Evolutionary conservation across 2,888 invertebrate genomes (phyloP).

Genomic region (Sturmia bella): DNA sequence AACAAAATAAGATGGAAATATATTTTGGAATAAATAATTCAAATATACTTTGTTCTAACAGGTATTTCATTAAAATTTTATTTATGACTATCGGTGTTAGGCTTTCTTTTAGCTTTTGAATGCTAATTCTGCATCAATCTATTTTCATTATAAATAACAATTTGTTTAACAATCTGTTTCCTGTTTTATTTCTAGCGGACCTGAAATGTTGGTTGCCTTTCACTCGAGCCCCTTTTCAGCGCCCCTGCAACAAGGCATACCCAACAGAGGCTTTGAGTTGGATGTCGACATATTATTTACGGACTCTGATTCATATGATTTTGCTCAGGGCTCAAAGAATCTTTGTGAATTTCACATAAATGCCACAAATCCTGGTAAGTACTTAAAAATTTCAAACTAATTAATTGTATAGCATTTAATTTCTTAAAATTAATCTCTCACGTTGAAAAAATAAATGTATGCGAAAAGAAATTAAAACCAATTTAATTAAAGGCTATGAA

Average conservation of each 20-base stretch:
- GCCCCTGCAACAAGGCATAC: constrained; percentile 86
- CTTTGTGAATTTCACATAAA: constrained; percentile 89
- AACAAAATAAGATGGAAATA: no score
- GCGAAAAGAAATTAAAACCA: constrained; percentile 24
- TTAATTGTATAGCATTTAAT: not conserved
- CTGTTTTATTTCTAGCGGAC: constrained; percentile 83
- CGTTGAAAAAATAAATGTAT: not conserved
- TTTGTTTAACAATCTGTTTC: not conserved
- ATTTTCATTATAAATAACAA: no score
- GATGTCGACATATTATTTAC: constrained; percentile 94
- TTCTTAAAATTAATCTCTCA: no score
- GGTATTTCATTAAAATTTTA: no score
- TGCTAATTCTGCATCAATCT: no score
- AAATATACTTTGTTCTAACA: no score
- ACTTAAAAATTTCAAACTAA: not conserved
- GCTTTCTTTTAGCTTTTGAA: no score
- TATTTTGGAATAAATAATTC: no score
- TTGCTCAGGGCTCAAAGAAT: constrained; percentile 84
- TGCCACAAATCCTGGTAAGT: constrained; percentile 84
- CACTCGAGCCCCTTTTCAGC: constrained; percentile 92
- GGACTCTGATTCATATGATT: constrained; percentile 93
- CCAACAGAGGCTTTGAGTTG: constrained; percentile 91
- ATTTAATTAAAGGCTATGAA: constrained; percentile 54
- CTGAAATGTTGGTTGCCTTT: constrained; percentile 93
- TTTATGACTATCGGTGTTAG: no score